A percentile compares a stretch with the other conserved stretches of the same genome.
These are phyloP conservation scores for Mythimna ferrago DNA, from an alignment of 2,888 invertebrate species.

Conservation along the genomic window DNA sequence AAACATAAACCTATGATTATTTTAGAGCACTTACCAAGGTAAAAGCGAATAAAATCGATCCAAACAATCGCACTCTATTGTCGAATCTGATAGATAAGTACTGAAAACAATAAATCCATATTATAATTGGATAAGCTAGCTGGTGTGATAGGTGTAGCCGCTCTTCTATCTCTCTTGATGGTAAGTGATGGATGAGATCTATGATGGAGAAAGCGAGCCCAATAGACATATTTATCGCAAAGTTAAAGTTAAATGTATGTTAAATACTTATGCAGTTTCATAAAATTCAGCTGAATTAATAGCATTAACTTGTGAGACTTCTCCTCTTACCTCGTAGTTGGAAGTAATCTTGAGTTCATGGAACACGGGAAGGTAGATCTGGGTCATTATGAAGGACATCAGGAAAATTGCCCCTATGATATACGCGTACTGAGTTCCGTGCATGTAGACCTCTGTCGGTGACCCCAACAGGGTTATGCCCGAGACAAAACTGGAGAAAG, in stretches of 20 bases:
- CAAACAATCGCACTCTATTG: constrained; percentile 92
- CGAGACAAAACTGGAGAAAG: constrained; percentile 92
- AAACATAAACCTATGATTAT: neutral
- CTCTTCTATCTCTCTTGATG: neutral
- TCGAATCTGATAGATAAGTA: constrained; percentile 94
- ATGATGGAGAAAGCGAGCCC: neutral
- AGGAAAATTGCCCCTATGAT: constrained; percentile 91
- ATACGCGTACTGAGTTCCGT: constrained; percentile 94
- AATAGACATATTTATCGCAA: neutral
- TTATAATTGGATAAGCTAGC: neutral
- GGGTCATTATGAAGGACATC: constrained; percentile 92
- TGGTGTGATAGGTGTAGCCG: neutral
- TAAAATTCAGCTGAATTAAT: neutral
- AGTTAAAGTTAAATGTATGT: neutral
- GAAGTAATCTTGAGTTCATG: constrained; percentile 94
- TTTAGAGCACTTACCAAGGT: constrained; percentile 91
- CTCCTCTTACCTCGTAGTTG: constrained; percentile 93
- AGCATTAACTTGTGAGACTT: neutral
- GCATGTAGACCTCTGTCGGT: constrained; percentile 95
- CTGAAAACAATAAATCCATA: constrained; percentile 81
- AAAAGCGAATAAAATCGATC: constrained; percentile 93
- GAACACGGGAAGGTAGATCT: constrained; percentile 94
- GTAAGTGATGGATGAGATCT: neutral
- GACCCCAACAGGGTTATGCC: constrained; percentile 95
- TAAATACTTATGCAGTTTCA: neutral